Evolutionary conservation across 1,140 invertebrate genomes (phyloP).

Genomic region (Caenorhabditis remanei): DNA sequence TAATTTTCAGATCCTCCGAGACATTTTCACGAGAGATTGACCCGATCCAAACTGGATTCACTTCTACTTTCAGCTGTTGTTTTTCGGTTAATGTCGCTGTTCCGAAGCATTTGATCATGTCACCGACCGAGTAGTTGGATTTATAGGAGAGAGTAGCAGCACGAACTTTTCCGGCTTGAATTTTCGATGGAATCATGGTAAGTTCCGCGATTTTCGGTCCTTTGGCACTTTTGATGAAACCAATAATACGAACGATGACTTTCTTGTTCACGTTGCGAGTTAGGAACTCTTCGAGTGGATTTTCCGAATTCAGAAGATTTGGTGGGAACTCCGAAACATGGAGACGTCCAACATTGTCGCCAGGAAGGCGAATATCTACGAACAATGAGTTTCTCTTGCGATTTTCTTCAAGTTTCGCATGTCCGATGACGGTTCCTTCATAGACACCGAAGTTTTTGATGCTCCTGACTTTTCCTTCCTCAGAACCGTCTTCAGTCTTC

Average conservation of each 20-base stretch:
- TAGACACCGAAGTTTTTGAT: slow-evolving; percentile 74
- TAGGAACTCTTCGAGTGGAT: slow-evolving; percentile 69
- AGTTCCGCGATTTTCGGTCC: slow-evolving; percentile 24
- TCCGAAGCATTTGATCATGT: slow-evolving; percentile 43
- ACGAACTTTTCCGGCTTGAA: slow-evolving; percentile 24
- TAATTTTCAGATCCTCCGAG: neutral
- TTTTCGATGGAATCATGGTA: slow-evolving; percentile 40
- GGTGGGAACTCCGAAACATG: slow-evolving; percentile 70
- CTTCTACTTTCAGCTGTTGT: slow-evolving; percentile 2
- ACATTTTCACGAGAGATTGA: slow-evolving; percentile 36
- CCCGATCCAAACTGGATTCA: slow-evolving; percentile 38
- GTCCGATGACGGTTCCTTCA: slow-evolving; percentile 68
- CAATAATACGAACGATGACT: slow-evolving; percentile 71
- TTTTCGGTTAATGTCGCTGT: neutral
- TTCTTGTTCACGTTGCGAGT: slow-evolving; percentile 67
- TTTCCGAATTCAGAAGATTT: slow-evolving; percentile 57
- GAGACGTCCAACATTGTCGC: slow-evolving; percentile 71
- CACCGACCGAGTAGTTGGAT: slow-evolving; percentile 38
- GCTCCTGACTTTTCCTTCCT: neutral
- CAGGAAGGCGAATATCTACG: slow-evolving; percentile 66
- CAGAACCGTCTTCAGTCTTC: neutral
- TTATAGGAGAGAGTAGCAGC: neutral
- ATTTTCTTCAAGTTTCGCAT: slow-evolving; percentile 66
- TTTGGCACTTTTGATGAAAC: slow-evolving; percentile 57
- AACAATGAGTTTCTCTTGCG: neutral